phyloP scores from a whole-genome alignment of 2,113 vertebrate species.

The Scytalopus superciliaris region DNA sequence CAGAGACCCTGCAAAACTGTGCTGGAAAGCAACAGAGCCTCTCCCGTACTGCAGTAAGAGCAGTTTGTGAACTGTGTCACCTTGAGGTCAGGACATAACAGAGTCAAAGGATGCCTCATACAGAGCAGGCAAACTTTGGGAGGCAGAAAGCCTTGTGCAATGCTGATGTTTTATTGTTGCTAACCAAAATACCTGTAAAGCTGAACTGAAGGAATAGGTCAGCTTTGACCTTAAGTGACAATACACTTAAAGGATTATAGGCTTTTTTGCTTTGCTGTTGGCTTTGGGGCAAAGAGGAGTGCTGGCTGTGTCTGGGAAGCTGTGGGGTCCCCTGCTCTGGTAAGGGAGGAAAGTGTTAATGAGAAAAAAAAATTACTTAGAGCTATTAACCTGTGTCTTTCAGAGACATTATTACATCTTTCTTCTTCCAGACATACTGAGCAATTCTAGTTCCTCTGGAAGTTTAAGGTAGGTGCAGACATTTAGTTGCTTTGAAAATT shows the following conservation, averaged over 20 bases:
- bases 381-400: background rate
- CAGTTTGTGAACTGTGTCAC: background rate
- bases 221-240: background rate
- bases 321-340: background rate
- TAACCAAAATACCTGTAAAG: background rate
- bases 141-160: background rate
- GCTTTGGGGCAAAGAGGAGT: background rate
- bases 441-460: background rate
- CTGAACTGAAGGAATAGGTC: background rate
- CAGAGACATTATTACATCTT: background rate
- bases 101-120: background rate
- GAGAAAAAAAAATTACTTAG: background rate
- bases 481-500: background rate
- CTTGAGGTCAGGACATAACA: background rate
- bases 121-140: background rate
- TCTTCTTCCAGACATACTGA: background rate
- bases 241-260: background rate
- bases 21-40: background rate
- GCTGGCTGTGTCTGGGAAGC: background rate
- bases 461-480: background rate
- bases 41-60: background rate
- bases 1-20: background rate
- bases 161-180: background rate
- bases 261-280: background rate
- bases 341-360: background rate